phyloP scores from a whole-genome alignment of 1,140 invertebrate genomes.

The Diuraphis noxia region DNA sequence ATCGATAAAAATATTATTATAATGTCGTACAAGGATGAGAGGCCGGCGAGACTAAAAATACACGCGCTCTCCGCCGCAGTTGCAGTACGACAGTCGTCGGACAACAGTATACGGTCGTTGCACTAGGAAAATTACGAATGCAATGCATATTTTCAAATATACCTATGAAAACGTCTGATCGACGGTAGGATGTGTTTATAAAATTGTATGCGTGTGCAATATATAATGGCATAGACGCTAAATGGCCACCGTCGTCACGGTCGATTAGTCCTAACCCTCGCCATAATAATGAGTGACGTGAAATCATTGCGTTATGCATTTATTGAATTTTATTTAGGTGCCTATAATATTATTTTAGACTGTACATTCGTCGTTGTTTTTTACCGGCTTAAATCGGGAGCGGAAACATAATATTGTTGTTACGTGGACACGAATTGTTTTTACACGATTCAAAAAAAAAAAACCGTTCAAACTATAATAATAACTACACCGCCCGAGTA shows the following conservation, averaged over 20 bases:
- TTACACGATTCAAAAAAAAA: neutral
- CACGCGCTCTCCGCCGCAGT: neutral
- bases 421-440: neutral
- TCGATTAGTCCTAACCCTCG: neutral
- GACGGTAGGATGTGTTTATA: neutral
- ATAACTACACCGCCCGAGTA: neutral
- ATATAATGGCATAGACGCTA: neutral
- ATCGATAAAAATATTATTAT: conserved; percentile 11
- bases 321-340: neutral
- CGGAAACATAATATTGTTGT: neutral
- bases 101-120: neutral
- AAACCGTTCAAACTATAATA: neutral
- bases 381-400: neutral
- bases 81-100: neutral
- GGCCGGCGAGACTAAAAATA: neutral
- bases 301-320: neutral
- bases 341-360: neutral
- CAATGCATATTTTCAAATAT: too few relatives aligned
- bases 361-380: neutral
- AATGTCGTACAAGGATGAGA: neutral
- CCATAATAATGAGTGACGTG: neutral
- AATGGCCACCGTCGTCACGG: neutral
- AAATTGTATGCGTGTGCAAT: neutral
- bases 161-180: neutral
- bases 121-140: neutral